Conservation (phyloP, 37 sponge, comb jelly and placozoan species). For the Ephydatia muelleri region DNA sequence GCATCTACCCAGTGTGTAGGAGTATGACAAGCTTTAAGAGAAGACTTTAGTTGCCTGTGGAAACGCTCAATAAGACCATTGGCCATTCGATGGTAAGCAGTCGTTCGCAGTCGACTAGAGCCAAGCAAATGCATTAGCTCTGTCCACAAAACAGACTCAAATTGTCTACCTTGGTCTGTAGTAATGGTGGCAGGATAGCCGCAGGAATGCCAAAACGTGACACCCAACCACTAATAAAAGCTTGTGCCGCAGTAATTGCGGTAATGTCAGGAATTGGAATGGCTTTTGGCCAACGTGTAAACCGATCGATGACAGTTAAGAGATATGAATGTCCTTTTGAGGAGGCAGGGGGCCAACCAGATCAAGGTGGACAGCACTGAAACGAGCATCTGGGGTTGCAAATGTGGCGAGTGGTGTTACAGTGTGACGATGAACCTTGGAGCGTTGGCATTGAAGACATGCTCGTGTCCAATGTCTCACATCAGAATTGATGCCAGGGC, state of each 20-base stretch:
- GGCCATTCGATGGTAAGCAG: constrained; percentile 38
- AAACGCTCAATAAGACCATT: constrained; percentile 45
- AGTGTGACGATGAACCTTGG: constrained; percentile 57
- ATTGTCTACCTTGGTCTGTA: constrained; percentile 40
- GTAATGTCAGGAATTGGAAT: no score
- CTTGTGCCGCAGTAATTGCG: constrained; percentile 40
- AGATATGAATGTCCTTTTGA: constrained; percentile 52
- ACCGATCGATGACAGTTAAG: constrained; percentile 53
- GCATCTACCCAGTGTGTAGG: constrained; percentile 25
- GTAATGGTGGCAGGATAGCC: no score
- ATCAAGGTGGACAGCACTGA: constrained; percentile 52
- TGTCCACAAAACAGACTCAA: constrained; percentile 32
- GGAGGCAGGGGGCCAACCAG: constrained; percentile 60
- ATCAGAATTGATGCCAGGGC: constrained; percentile 55
- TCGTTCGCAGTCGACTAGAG: constrained; percentile 26
- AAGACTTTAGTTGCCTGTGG: constrained; percentile 43
- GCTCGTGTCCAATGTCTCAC: constrained; percentile 35
- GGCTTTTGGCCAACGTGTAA: constrained; percentile 68
- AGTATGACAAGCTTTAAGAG: constrained; percentile 36
- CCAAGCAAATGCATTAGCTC: constrained; percentile 48
- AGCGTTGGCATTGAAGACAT: constrained; percentile 51
- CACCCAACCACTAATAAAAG: constrained; percentile 33
- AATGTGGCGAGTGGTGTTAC: constrained; percentile 43
- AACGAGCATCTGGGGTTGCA: constrained; percentile 44
- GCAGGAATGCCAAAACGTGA: constrained; percentile 43